Percentiles rank a stretch among this genome's conserved stretches.
Conservation (phyloP, 2,113 vertebrate genomes). For the Plestiodon gilberti region DNA sequence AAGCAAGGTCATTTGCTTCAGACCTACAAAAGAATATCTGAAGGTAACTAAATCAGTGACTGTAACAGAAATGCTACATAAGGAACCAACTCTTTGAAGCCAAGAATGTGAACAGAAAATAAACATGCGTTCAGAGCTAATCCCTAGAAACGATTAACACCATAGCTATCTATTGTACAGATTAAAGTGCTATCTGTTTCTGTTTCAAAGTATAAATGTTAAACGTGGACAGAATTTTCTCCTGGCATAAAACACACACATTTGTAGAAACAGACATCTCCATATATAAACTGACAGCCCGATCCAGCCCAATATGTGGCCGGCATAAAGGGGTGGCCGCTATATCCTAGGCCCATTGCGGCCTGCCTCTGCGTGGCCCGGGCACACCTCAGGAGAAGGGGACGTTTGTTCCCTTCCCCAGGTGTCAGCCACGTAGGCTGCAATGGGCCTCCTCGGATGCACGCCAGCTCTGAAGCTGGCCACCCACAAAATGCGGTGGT, state of each 20-base stretch:
- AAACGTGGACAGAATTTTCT: slow-evolving; percentile 10
- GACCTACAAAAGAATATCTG: slow-evolving; percentile 79
- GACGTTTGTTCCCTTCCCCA: too few relatives aligned
- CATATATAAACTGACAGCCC: too few relatives aligned
- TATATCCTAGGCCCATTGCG: too few relatives aligned
- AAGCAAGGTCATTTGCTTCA: slow-evolving; percentile 96
- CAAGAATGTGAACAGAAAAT: background rate
- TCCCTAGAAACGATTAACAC: slow-evolving; percentile 14
- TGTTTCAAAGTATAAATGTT: slow-evolving; percentile 24
- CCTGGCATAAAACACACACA: slow-evolving; percentile 38
- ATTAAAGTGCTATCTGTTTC: slow-evolving; percentile 35
- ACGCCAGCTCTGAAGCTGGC: too few relatives aligned
- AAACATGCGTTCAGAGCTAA: background rate
- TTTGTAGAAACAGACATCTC: background rate
- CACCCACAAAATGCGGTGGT: too few relatives aligned
- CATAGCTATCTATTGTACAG: slow-evolving; percentile 14
- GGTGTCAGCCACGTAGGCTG: too few relatives aligned
- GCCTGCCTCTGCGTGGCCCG: too few relatives aligned
- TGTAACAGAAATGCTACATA: background rate
- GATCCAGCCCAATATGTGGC: too few relatives aligned
- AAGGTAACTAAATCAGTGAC: background rate
- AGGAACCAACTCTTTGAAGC: background rate
- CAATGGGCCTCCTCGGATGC: too few relatives aligned
- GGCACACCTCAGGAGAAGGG: too few relatives aligned
- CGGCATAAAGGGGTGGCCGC: too few relatives aligned